Evolutionary conservation across 2,113 vertebrate genomes (phyloP).

Genomic region (Labeo catla): DNA sequence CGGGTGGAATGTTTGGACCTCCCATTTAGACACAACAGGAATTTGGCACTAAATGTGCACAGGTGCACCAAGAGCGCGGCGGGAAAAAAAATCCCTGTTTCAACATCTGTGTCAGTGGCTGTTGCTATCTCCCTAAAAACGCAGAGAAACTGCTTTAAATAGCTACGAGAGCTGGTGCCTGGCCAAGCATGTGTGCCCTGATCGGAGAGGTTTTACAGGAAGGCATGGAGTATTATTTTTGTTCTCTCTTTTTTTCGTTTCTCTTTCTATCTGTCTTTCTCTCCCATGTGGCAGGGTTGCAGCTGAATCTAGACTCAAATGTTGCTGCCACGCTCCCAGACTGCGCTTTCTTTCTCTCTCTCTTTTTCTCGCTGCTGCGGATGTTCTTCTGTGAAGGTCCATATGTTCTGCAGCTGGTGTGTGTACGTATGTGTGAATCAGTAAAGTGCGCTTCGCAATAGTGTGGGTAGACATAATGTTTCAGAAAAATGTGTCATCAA

Average conservation of each 20-base stretch:
- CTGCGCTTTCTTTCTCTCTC: background rate
- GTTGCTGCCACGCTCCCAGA: conserved; percentile 57
- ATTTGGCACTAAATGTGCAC: conserved; percentile 76
- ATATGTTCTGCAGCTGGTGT: conserved; percentile 60
- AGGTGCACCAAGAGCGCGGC: conserved; percentile 70
- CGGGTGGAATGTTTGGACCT: conserved; percentile 77
- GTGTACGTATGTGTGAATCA: conserved; percentile 38
- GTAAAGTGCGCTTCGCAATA: conserved; percentile 37
- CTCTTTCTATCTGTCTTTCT: background rate
- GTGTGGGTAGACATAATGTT: conserved; percentile 44
- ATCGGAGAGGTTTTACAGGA: conserved; percentile 59
- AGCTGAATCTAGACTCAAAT: conserved; percentile 49
- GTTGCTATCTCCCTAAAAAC: conserved; percentile 72
- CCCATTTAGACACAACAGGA: conserved; percentile 79
- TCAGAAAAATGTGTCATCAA: conserved; percentile 48
- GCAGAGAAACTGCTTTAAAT: conserved; percentile 71
- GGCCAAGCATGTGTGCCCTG: conserved; percentile 73
- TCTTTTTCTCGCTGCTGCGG: background rate
- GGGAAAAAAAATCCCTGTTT: conserved; percentile 58
- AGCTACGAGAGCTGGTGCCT: conserved; percentile 70
- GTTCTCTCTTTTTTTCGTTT: background rate
- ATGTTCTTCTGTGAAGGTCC: conserved; percentile 56
- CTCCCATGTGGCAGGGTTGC: conserved; percentile 34
- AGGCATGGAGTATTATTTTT: conserved; percentile 10
- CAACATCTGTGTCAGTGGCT: conserved; percentile 78